These are phyloP conservation scores for Tromatobia lineatoria DNA, from an alignment of 2,888 invertebrate genomes.

Conservation along the genomic window DNA sequence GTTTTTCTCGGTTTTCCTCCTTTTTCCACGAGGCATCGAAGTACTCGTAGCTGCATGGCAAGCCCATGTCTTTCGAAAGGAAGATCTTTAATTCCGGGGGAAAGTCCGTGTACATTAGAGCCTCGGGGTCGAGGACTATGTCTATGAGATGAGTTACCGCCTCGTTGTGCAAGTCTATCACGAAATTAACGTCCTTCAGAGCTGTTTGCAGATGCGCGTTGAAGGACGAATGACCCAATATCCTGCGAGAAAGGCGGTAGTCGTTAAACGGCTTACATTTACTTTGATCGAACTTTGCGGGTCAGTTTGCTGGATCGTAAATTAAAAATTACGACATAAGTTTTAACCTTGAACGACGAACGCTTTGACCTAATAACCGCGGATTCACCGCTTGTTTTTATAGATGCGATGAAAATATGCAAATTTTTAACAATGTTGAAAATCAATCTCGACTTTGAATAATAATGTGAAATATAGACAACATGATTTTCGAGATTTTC, in stretches of 20 bases:
- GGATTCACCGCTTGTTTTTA: too few relatives aligned
- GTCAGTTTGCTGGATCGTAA: not conserved
- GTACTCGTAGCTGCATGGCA: slow-evolving; percentile 90
- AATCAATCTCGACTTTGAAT: too few relatives aligned
- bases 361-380: not conserved
- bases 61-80: slow-evolving; percentile 86
- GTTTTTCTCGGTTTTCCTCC: slow-evolving; percentile 85
- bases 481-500: too few relatives aligned
- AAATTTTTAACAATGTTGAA: too few relatives aligned
- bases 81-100: slow-evolving; percentile 89
- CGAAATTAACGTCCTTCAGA: slow-evolving; percentile 87
- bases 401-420: too few relatives aligned
- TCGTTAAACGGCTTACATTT: not conserved
- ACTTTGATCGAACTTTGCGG: not conserved
- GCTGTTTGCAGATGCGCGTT: slow-evolving; percentile 81
- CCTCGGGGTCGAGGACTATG: slow-evolving; percentile 88
- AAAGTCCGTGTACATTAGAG: slow-evolving; percentile 88
- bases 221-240: slow-evolving; percentile 78
- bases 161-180: slow-evolving; percentile 89
- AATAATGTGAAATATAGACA: too few relatives aligned
- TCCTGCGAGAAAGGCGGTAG: slow-evolving; percentile 70
- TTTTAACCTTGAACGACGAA: not conserved
- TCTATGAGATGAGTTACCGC: slow-evolving; percentile 88
- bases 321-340: not conserved
- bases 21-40: slow-evolving; percentile 89